Evolutionary conservation across 2,113 vertebrate species (phyloP).

Genomic region (Zapornia atra): DNA sequence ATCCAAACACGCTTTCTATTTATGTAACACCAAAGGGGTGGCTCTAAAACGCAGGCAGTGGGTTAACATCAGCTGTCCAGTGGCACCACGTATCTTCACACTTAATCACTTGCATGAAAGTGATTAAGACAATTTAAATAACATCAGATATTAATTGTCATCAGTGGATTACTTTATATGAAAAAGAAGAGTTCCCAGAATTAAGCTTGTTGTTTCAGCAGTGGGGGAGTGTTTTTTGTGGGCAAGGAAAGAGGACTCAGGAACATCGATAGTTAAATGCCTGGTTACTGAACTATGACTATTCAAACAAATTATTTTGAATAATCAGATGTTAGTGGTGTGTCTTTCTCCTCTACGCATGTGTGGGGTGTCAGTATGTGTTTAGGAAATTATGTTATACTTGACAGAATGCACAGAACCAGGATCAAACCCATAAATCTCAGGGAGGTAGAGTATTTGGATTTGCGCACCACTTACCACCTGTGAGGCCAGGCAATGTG

Average conservation of each 20-base stretch:
- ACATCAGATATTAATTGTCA: slow-evolving; percentile 31
- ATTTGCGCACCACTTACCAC: slow-evolving; percentile 83
- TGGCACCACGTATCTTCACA: slow-evolving; percentile 31
- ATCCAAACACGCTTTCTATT: slow-evolving; percentile 10
- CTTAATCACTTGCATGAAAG: slow-evolving; percentile 51
- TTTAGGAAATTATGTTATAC: neutral
- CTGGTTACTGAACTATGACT: neutral
- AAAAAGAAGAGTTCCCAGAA: neutral
- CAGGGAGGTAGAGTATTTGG: neutral
- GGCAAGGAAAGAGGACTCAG: neutral
- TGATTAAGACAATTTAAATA: slow-evolving; percentile 63
- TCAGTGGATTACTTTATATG: neutral
- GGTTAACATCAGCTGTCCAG: neutral
- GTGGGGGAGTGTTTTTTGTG: neutral
- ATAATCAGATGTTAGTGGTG: neutral
- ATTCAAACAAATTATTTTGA: slow-evolving; percentile 20
- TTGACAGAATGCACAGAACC: neutral
- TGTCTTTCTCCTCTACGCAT: neutral
- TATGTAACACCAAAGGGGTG: neutral
- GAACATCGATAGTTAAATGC: neutral
- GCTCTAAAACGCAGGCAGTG: neutral
- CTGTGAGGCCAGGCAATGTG: slow-evolving; percentile 86
- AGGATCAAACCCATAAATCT: neutral
- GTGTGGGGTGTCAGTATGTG: neutral
- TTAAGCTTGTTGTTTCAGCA: neutral